A percentile compares a stretch with the other conserved stretches of the same genome.
phyloP scores from a whole-genome alignment of 2,888 invertebrate genomes.

The Cyrtodaria siliqua region DNA sequence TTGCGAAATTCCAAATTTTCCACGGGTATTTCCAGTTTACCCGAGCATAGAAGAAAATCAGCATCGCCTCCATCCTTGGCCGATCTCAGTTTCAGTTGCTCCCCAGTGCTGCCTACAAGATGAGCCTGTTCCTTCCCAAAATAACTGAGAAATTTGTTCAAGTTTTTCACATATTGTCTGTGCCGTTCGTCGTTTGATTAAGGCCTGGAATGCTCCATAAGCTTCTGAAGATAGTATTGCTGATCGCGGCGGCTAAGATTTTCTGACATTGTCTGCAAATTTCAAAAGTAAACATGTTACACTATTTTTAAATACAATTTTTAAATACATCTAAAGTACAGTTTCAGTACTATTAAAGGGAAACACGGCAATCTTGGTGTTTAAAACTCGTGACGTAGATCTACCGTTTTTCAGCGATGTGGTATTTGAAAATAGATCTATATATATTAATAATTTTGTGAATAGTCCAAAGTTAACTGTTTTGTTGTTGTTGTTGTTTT shows the following conservation, averaged over 20 bases:
- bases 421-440: too few relatives aligned
- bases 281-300: too few relatives aligned
- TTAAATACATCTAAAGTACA: too few relatives aligned
- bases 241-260: not conserved
- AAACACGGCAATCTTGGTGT: too few relatives aligned
- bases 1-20: conserved; percentile 39
- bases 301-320: too few relatives aligned
- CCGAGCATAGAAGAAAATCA: conserved; percentile 60
- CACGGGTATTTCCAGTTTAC: conserved; percentile 48
- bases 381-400: too few relatives aligned
- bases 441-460: too few relatives aligned
- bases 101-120: conserved; percentile 61
- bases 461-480: too few relatives aligned
- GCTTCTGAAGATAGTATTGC: conserved; percentile 7
- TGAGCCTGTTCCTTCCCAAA: conserved; percentile 44
- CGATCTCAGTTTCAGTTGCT: conserved; percentile 50
- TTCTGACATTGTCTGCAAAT: not conserved
- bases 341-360: too few relatives aligned
- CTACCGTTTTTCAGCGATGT: too few relatives aligned
- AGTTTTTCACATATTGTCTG: conserved; percentile 29
- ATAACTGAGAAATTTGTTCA: conserved; percentile 33
- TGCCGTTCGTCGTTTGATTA: conserved; percentile 41
- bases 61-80: conserved; percentile 59
- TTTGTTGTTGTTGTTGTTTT: too few relatives aligned
- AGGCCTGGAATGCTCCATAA: conserved; percentile 31